Evolutionary conservation across 1,140 invertebrate genomes (phyloP), one percentile per base, ranked within the genome.

Genomic region (Drosophila erecta): DNA sequence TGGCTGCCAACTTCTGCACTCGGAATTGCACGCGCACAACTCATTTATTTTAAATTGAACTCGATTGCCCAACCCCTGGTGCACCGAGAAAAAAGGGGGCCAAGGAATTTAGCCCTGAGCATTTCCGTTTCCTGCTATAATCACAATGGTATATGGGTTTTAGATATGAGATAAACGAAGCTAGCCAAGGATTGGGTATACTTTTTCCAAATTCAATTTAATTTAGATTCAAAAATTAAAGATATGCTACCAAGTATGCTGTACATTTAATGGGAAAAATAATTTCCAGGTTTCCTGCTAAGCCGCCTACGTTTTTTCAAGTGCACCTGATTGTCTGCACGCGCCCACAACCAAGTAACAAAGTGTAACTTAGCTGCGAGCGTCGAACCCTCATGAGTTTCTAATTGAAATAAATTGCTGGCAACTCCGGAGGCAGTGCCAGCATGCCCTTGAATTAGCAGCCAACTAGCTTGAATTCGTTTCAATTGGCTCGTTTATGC

Each of bases 371-470:
- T 54, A 69, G 67, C 46, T 60, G 54, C 35, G 24, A 41, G 66
- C 57, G 20, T 37, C 33, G 51, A 15, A 35, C 62, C 30, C 70
- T 70, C 47, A 84, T 56, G 76, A 84, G 79, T 89, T 80, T 84
- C 84, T 89, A 89, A 89, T 89, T 89, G 84, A 89, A 89, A 89
- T 89, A 89, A 89, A 89, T 89, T 89, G 73, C 76, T 57, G 47
- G 24, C 40, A 80, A 70, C 75, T 65, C 38, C 74, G 43, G 49
- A 59, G 67, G 56, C 65, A 14, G 30, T 37, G 59, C 73, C 67
- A 54, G 61, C 74, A 75, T 87, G 84, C 84, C 84, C 84, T 89
- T 89, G 84, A 89, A 89, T 89, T 84, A 79, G 76, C 84, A 46
- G 66, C 57, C 40, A 79, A 73, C 79, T 89, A 70, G 61, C 75